Evolutionary conservation across 2,888 invertebrate species (phyloP).

Genomic region (Pterostichus niger): DNA sequence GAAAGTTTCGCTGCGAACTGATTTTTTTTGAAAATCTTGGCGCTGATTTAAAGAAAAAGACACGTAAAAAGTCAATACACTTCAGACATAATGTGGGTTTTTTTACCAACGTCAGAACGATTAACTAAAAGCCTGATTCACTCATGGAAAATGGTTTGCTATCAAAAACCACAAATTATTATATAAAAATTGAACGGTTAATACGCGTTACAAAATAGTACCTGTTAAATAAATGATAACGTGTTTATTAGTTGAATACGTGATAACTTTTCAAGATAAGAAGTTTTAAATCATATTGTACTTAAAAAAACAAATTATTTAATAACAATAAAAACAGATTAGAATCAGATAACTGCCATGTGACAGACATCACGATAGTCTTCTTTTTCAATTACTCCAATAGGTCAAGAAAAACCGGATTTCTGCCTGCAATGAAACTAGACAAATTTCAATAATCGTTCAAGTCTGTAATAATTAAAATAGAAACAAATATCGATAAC

Average conservation of each 20-base stretch:
- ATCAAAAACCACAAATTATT: neutral
- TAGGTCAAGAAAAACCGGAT: neutral
- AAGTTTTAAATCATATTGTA: neutral
- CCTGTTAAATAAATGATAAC: neutral
- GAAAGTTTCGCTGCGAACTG: neutral
- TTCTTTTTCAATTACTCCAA: constrained; percentile 20
- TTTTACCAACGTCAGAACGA: constrained; percentile 32
- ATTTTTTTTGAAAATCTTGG: constrained; percentile 20
- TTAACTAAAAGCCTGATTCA: constrained; percentile 16
- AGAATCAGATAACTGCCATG: constrained; percentile 27
- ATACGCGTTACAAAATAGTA: too few relatives aligned
- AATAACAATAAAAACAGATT: constrained; percentile 8
- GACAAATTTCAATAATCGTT: neutral
- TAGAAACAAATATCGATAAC: constrained; percentile 12
- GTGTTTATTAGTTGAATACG: neutral
- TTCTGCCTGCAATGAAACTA: neutral
- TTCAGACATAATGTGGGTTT: constrained; percentile 36
- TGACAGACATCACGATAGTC: constrained; percentile 1
- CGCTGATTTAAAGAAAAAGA: constrained; percentile 20
- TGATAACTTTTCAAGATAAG: constrained; percentile 36
- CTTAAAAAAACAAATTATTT: neutral
- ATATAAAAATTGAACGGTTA: too few relatives aligned
- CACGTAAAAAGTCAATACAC: constrained; percentile 15
- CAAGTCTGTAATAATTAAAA: neutral
- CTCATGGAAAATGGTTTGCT: constrained; percentile 4